Percentiles rank a stretch among this genome's conserved stretches.
These are phyloP conservation scores for Chaetodon trifasciatus DNA, from an alignment of 2,797 vertebrate species.

Conservation along the genomic window DNA sequence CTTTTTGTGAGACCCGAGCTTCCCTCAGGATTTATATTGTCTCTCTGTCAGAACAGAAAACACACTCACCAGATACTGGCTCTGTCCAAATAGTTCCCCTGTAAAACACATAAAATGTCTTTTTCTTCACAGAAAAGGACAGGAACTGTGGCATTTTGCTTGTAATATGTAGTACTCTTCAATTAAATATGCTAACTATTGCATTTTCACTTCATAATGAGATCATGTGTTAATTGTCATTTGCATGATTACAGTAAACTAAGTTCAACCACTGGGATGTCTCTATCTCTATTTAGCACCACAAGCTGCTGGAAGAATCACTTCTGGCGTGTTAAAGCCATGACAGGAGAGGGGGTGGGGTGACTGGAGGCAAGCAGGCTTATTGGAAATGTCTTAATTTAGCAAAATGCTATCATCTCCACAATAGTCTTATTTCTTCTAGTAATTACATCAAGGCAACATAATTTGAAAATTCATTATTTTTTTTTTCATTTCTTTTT, in stretches of 20 bases:
- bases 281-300: background rate
- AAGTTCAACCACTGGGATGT: constrained; percentile 1
- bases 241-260: constrained; percentile 21
- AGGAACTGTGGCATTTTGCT: background rate
- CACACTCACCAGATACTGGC: constrained; percentile 13
- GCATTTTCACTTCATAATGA: constrained; percentile 8
- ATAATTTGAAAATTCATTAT: too few relatives aligned
- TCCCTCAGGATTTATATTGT: constrained; percentile 38
- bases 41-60: constrained; percentile 23
- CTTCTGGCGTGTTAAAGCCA: constrained; percentile 7
- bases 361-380: constrained; percentile 15
- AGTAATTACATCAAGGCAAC: constrained; percentile 14
- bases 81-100: constrained; percentile 8
- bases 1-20: constrained; percentile 39
- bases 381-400: constrained; percentile 35
- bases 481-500: too few relatives aligned
- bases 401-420: constrained; percentile 28
- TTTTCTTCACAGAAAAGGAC: background rate
- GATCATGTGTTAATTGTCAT: constrained; percentile 3
- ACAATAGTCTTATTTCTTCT: constrained; percentile 1
- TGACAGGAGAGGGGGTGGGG: constrained; percentile 25
- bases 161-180: background rate
- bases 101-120: background rate
- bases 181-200: constrained; percentile 5
- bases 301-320: constrained; percentile 2